Percentiles rank a stretch among this genome's conserved stretches.
phyloP scores from a whole-genome alignment of 1,140 invertebrate species.

The Drosophila truncata region DNA sequence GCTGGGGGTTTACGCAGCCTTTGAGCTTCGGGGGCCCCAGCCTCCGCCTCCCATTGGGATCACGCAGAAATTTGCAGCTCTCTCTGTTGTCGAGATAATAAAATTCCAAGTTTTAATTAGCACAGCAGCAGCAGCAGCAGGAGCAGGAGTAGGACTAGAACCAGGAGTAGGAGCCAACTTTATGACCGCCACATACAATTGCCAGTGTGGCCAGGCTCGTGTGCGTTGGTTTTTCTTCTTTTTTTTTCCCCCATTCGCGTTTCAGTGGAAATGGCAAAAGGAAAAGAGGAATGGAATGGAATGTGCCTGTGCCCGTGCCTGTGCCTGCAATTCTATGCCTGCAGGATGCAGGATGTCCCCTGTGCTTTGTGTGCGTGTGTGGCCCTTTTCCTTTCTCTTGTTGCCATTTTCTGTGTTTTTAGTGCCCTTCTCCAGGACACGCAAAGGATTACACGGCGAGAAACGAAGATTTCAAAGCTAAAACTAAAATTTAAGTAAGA shows the following conservation, averaged over 20 bases:
- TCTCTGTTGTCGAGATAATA: conserved; percentile 30
- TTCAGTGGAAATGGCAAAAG: background rate
- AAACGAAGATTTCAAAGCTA: background rate
- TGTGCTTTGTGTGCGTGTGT: conserved; percentile 21
- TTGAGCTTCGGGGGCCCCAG: background rate
- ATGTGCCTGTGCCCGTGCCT: background rate
- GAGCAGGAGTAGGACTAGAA: background rate
- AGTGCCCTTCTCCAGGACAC: conserved; percentile 9
- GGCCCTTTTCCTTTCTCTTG: background rate
- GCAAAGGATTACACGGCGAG: background rate
- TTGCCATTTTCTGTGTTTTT: background rate
- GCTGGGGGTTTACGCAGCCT: background rate
- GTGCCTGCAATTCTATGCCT: conserved; percentile 5
- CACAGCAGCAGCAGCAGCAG: background rate
- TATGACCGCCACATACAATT: conserved; percentile 23
- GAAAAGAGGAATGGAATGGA: background rate
- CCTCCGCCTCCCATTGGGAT: conserved; percentile 1
- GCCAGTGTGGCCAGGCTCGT: background rate
- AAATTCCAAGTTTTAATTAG: conserved; percentile 25
- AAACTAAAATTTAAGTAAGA: background rate
- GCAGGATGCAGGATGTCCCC: conserved; percentile 26
- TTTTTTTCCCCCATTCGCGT: background rate
- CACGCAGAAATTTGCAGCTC: conserved; percentile 26
- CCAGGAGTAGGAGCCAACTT: background rate
- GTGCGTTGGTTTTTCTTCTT: background rate